Evolutionary conservation across 2,888 invertebrate genomes (phyloP).

Genomic region (Lagria hirta): DNA sequence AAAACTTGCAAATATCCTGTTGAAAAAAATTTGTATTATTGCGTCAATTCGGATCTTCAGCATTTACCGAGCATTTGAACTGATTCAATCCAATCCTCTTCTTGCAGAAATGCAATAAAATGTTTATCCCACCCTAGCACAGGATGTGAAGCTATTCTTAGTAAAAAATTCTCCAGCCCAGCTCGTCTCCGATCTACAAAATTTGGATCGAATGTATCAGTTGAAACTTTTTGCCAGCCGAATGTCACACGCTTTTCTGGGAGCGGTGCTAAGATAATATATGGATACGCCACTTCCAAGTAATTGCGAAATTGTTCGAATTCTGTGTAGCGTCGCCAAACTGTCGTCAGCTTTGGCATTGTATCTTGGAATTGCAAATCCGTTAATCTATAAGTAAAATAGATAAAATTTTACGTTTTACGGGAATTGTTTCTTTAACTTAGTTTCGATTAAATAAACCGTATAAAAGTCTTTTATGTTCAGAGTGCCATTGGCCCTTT

Average conservation of each 20-base stretch:
- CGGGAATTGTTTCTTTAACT: constrained; percentile 56
- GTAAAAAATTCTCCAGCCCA: constrained; percentile 77
- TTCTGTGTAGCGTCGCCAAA: constrained; percentile 82
- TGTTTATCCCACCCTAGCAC: constrained; percentile 72
- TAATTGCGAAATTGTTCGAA: constrained; percentile 80
- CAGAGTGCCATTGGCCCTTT: constrained; percentile 71
- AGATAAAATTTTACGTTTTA: background rate
- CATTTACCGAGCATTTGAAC: constrained; percentile 69
- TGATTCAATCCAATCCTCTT: constrained; percentile 78
- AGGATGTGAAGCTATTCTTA: constrained; percentile 75
- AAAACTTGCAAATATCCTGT: constrained; percentile 71
- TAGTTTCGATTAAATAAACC: constrained; percentile 76
- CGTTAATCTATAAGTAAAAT: constrained; percentile 60
- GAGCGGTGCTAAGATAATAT: constrained; percentile 75
- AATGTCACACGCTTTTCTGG: constrained; percentile 77
- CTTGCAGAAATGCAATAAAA: constrained; percentile 75
- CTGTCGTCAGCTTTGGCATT: constrained; percentile 64
- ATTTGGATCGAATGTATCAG: constrained; percentile 81
- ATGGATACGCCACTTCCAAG: constrained; percentile 76
- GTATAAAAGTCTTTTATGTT: constrained; percentile 77
- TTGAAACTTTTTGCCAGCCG: constrained; percentile 76
- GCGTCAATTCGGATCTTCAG: too few species aligned
- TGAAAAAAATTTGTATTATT: constrained; percentile 7
- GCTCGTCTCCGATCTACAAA: constrained; percentile 81
- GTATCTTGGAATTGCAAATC: constrained; percentile 62